Percentiles rank a stretch among this genome's conserved stretches.
Evolutionary conservation across 1,140 invertebrate species (phyloP).

Genomic region (Aphaenogaster floridana): DNA sequence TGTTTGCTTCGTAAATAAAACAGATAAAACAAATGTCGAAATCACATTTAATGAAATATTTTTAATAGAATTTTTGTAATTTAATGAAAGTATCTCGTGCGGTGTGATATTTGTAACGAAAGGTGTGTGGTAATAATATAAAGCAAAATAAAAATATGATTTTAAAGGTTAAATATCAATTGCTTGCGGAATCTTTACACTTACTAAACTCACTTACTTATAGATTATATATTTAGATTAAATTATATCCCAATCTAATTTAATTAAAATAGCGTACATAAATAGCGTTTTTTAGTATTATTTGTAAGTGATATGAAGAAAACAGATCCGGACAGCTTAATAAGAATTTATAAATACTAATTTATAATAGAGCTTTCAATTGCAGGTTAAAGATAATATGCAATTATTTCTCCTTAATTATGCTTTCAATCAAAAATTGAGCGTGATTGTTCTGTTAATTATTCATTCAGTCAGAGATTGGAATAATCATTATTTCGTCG

Average conservation of each 20-base stretch:
- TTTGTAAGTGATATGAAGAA: background rate
- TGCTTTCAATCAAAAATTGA: background rate
- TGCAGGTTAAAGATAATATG: background rate
- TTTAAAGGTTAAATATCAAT: too few relatives aligned
- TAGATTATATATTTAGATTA: background rate
- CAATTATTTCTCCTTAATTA: slow-evolving; percentile 12
- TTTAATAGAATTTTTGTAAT: slow-evolving; percentile 2
- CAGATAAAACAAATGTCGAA: background rate
- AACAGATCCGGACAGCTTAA: background rate
- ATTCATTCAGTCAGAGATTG: background rate
- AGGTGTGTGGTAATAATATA: background rate
- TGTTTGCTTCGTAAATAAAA: background rate
- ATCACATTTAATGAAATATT: slow-evolving; percentile 32
- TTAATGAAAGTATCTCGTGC: background rate
- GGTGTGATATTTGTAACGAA: background rate
- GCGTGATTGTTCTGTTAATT: background rate
- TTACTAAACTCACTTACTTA: background rate
- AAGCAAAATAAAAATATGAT: background rate
- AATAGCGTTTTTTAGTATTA: background rate
- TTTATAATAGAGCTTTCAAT: background rate
- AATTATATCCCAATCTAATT: background rate
- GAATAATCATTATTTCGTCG: background rate
- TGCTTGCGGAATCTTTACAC: too few relatives aligned
- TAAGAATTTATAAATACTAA: slow-evolving; percentile 2
- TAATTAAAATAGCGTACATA: background rate